Base-by-base conservation (phyloP, 2,797 vertebrate genomes). In the Syngnathus acus region DNA sequence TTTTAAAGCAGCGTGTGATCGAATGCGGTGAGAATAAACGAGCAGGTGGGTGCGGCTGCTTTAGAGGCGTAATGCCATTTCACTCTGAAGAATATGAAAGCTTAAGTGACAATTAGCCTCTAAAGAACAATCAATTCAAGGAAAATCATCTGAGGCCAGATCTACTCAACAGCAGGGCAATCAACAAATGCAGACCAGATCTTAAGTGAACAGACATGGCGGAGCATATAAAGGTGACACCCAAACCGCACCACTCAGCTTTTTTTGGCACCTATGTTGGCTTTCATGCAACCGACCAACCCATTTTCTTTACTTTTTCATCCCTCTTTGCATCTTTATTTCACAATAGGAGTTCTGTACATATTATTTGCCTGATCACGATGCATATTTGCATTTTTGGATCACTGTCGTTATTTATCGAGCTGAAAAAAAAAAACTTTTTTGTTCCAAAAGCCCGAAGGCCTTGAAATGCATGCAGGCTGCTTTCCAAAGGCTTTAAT, bases 401-500 rank as follows among this genome's bases (percentile, higher is more conserved):
- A 86, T 82, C 67, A 45, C 61, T 21, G 73, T 83, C 72, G 69
- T 68, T 70, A 43, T 73, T 84, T 82, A 83, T 73, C 82, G 77
- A 72, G 76, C 62, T 73, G 81, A 80, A 79, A 75, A 73, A 72
- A 43, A 68, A 67, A 32, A 66, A 69, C 67, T 79, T 69, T 17
- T 78, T 77, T 79, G 23, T 73, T 9, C 53, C 64, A 68, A 74
- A 81, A 67, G 77, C 81, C 79, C 78, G 55, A 39, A 10, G 77
- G 78, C 75, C 80, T 21, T 77, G 73, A 87, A 86, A 86, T 80
- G 70, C 84, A 84, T 78, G 83, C 82, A 74, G 84, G 84, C 81
- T 78, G 70, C 66, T 78, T 77, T 84, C 85, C 87, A 86, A 85
- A 82, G 74, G 72, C 69, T 68, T 68, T 83, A 84, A 85, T 88